Base-by-base conservation (phyloP, 2,113 vertebrate species). In the Varanus komodoensis region DNA sequence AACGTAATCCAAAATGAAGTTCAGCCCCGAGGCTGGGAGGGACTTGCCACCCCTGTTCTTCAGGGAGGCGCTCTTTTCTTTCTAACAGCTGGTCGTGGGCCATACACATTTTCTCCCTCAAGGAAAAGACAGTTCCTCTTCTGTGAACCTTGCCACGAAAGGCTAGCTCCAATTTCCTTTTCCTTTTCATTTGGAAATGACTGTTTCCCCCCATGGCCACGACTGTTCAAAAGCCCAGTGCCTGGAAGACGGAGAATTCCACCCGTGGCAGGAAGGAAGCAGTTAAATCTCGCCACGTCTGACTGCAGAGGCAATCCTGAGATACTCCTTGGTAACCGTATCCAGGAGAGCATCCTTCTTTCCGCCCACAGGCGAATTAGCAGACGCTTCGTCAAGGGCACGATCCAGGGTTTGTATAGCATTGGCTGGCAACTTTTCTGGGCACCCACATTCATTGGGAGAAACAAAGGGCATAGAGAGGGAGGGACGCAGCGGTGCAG, bases 241-340 rank as follows among this genome's bases (percentile, higher is more conserved):
- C 82, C 6, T 91, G 50, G 84, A 85, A 21, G 44, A 87, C 93
- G 90, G 17, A 6, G 3, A 87, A 74, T 88, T 81, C 67, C 85
- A 89, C 93, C 90, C 2, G 0, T 3, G 82, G 3, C 86, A 89
- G 85, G 87, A 95, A 92, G 83, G 48, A 94, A 94, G 93, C 77
- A 90, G 92, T 89, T 95, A 95, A 96, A 84, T 86, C 90, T 92
- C 86, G 92, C 93, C 93, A 90, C 12, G 81, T 92, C 82, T 81
- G 85, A 83, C 89, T 89, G 94, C 91, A 92, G 91, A 93, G 91
- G 87, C 90, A 80, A 93, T 95, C 92, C 94, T 87, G 7, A 81
- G 73, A 86, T 91, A 83, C 92, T 95, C 84, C 88, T 93, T 91
- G 91, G 92, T 90, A 89, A 95, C 94, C 0, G 83, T 32, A 92